Evolutionary conservation across 2,797 vertebrate species (phyloP).

Genomic region (Fistularia commersonii): DNA sequence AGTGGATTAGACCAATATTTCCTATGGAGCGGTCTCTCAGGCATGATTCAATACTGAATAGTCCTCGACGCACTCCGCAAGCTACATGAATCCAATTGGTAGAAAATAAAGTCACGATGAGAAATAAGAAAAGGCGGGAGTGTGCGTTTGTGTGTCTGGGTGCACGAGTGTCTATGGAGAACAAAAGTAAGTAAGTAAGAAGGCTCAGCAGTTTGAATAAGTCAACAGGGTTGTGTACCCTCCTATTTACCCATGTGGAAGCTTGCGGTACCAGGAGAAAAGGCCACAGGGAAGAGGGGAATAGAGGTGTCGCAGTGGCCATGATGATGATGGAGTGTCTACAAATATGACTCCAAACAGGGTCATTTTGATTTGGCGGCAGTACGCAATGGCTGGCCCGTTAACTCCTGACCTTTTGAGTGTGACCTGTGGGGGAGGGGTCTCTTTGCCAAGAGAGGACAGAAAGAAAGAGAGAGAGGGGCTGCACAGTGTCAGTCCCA

Average conservation of each 20-base stretch:
- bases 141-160: constrained; percentile 19
- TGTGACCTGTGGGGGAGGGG: constrained; percentile 72
- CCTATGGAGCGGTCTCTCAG: constrained; percentile 56
- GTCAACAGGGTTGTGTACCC: constrained; percentile 58
- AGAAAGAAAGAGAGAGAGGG: constrained; percentile 56
- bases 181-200: constrained; percentile 51
- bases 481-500: constrained; percentile 85
- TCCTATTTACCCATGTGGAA: constrained; percentile 57
- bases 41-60: constrained; percentile 68
- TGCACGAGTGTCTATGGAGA: constrained; percentile 30
- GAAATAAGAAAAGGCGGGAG: constrained; percentile 37
- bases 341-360: constrained; percentile 82
- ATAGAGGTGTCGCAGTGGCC: constrained; percentile 61
- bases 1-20: constrained; percentile 60
- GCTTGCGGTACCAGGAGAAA: constrained; percentile 58
- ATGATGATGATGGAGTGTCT: constrained; percentile 81
- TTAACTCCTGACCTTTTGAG: constrained; percentile 78
- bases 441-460: constrained; percentile 55
- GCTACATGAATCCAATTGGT: constrained; percentile 58
- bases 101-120: constrained; percentile 62
- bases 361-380: constrained; percentile 76
- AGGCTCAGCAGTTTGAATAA: constrained; percentile 65
- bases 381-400: constrained; percentile 66
- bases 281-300: constrained; percentile 65
- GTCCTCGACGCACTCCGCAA: constrained; percentile 57